These are phyloP conservation scores for Myopa testacea DNA, from an alignment of 2,888 invertebrate genomes.

Conservation along the genomic window DNA sequence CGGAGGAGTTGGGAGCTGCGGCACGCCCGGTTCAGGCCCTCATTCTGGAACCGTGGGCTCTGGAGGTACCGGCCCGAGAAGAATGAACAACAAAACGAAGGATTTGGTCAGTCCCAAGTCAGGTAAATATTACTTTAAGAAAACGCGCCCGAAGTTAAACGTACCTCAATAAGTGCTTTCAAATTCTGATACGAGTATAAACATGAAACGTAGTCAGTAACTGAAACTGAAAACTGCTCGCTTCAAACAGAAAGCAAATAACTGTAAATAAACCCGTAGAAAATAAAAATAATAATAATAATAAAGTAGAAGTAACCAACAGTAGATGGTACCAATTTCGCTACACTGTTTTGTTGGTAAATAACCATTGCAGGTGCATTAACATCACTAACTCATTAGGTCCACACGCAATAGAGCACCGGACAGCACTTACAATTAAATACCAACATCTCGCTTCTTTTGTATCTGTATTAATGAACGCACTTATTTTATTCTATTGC, in stretches of 20 bases:
- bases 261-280: constrained; percentile 7
- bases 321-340: background rate
- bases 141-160: background rate
- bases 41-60: constrained; percentile 67
- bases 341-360: background rate
- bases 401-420: constrained; percentile 10
- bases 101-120: constrained; percentile 69
- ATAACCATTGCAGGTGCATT: constrained; percentile 6
- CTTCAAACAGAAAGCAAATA: background rate
- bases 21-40: constrained; percentile 68
- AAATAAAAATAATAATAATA: constrained; percentile 3
- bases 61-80: constrained; percentile 67
- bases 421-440: background rate
- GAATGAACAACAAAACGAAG: constrained; percentile 69
- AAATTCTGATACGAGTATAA: background rate
- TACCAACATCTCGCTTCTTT: background rate
- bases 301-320: background rate
- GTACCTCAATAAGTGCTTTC: constrained; percentile 4
- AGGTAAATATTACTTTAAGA: constrained; percentile 61
- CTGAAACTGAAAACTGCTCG: no score
- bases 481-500: background rate
- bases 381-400: background rate
- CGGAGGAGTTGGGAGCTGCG: constrained; percentile 66
- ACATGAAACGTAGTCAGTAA: background rate
- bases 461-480: background rate